These are phyloP conservation scores for Drosophila athabasca DNA, from an alignment of 1,140 invertebrate genomes.

Conservation along the genomic window DNA sequence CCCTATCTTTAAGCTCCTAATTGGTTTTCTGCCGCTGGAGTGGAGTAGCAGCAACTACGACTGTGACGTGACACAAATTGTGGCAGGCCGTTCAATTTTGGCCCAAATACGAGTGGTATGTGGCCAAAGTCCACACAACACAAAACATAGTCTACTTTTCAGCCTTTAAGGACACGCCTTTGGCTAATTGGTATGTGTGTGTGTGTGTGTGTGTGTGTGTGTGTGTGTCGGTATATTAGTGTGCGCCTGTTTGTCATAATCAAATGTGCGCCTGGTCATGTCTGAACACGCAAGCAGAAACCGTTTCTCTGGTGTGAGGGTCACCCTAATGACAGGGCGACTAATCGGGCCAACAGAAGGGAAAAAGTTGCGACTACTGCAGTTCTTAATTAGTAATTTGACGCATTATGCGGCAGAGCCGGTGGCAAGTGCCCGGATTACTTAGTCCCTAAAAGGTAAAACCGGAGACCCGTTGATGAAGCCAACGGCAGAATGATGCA, in stretches of 20 bases:
- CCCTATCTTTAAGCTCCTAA: slow-evolving; percentile 52
- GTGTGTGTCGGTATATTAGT: slow-evolving; percentile 21
- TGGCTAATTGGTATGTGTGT: slow-evolving; percentile 53
- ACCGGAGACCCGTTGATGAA: slow-evolving; percentile 16
- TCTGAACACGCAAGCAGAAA: slow-evolving; percentile 69
- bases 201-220: not conserved
- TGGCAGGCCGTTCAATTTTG: slow-evolving; percentile 8
- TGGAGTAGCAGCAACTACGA: not conserved
- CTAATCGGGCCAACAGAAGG: slow-evolving; percentile 45
- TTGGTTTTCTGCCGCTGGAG: slow-evolving; percentile 34
- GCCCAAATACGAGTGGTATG: slow-evolving; percentile 19
- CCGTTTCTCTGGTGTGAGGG: slow-evolving; percentile 20
- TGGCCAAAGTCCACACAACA: slow-evolving; percentile 10
- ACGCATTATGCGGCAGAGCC: slow-evolving; percentile 60
- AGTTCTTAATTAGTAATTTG: slow-evolving; percentile 74
- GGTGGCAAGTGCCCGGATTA: slow-evolving; percentile 56
- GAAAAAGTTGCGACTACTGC: slow-evolving; percentile 54
- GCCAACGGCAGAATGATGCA: slow-evolving; percentile 17
- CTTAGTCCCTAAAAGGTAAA: slow-evolving; percentile 43
- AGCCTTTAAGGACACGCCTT: slow-evolving; percentile 65
- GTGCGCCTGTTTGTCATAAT: slow-evolving; percentile 69
- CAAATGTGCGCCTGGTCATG: slow-evolving; percentile 62
- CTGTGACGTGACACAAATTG: slow-evolving; percentile 65
- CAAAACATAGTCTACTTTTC: slow-evolving; percentile 54
- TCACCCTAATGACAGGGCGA: slow-evolving; percentile 60